Evolutionary conservation across 1,140 invertebrate species (phyloP), one percentile per base, ranked within the genome.

Genomic region (Carposina sasakii): DNA sequence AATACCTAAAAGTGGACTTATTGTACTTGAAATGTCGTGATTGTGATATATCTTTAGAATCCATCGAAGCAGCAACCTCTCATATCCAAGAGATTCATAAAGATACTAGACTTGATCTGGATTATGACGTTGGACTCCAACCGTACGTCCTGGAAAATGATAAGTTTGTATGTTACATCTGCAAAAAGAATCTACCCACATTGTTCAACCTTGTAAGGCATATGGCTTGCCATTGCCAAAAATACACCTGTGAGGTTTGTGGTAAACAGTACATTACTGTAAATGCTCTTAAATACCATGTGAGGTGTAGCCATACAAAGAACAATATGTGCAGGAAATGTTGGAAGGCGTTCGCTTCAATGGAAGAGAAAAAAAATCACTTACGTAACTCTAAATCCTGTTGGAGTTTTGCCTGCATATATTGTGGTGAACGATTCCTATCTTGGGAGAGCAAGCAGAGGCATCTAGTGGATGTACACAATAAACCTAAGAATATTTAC

Each of bases 221-320:
- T 34, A 83, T 72, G 0, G 69, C 67, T 0, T 59, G 69, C 0
- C 76, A 83, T 56, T 81, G 69, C 16, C 52, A 54, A n/a, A 71
- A 77, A 17, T 76, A 62, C 30, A 81, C 75, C 1, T 82, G 78
- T 34, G 78, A 82, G n/a, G 50, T 64, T 1, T 82, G 78, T 42
- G 78, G 76, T 0, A 56, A 69, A 8, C 68, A 52, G 17, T 83
- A 81, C 56, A 24, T 74, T 20, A 71, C 67, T 0, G 62, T 63
- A 3, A 74, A 74, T 42, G 73, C 73, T 2, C 49, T 83, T 4
- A 71, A 67, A 23, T 76, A 77, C 43, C 79, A 83, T 22, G 65
- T 71, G 16, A 72, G 62, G 17, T 73, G 66, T 45, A 75, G 51
- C 12, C 79, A 83, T 50, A 54, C 67, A 0, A 67, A 63, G 0